Percentiles rank a stretch among this genome's conserved stretches.
phyloP scores from a whole-genome alignment of 2,888 invertebrate genomes.

The Coecobrya sp. region DNA sequence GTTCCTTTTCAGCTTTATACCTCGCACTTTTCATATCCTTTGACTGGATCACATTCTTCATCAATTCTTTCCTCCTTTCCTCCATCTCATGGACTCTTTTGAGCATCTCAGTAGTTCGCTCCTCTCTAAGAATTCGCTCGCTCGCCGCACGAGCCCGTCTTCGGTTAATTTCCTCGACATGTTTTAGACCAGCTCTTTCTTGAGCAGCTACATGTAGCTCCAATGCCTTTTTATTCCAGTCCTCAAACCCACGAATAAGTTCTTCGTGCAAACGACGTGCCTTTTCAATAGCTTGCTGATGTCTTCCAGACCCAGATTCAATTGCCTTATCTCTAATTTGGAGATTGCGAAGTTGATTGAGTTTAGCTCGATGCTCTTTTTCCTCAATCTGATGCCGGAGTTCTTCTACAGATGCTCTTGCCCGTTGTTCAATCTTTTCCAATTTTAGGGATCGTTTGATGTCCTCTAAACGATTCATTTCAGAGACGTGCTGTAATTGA shows the following conservation, averaged over 20 bases:
- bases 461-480: constrained; percentile 86
- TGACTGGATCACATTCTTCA: constrained; percentile 83
- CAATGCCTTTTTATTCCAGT: constrained; percentile 88
- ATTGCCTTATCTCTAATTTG: constrained; percentile 75
- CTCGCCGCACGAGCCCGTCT: constrained; percentile 84
- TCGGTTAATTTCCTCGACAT: constrained; percentile 87
- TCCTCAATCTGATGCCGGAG: constrained; percentile 85
- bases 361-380: constrained; percentile 84
- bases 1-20: constrained; percentile 84
- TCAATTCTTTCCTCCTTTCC: constrained; percentile 82
- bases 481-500: constrained; percentile 84
- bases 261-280: constrained; percentile 87
- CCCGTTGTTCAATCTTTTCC: constrained; percentile 84
- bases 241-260: constrained; percentile 87
- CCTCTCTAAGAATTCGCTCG: constrained; percentile 84
- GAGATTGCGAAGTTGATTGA: constrained; percentile 83
- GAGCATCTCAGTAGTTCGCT: constrained; percentile 83
- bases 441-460: constrained; percentile 84
- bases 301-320: constrained; percentile 78
- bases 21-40: constrained; percentile 83
- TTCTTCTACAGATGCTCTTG: constrained; percentile 84
- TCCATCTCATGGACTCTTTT: constrained; percentile 84
- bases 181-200: constrained; percentile 87
- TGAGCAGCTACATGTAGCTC: constrained; percentile 87
- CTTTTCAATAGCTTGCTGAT: constrained; percentile 86